A percentile compares a stretch with the other conserved stretches of the same genome.
phyloP scores from a whole-genome alignment of 2,113 vertebrate genomes.

The Tenebrosternarchus preto region DNA sequence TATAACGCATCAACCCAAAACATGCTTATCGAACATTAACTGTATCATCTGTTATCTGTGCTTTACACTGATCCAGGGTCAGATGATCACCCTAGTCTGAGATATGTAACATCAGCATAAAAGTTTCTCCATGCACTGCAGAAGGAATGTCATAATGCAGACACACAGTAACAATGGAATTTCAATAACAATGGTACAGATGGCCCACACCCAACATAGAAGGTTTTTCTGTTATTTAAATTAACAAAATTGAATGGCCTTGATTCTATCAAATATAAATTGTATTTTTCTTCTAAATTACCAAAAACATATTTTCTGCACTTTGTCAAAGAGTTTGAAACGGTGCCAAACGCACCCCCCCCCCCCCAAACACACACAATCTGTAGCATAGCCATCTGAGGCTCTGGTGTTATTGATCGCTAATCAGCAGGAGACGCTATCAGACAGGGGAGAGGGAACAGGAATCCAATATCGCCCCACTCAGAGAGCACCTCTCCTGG shows the following conservation, averaged over 20 bases:
- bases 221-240: too few species aligned
- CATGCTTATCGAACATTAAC: too few species aligned
- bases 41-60: too few species aligned
- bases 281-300: too few species aligned
- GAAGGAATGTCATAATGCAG: neutral
- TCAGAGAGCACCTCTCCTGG: neutral
- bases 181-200: neutral
- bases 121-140: neutral
- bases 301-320: too few species aligned
- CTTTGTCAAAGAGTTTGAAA: too few species aligned
- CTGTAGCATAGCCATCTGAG: neutral
- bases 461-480: constrained; percentile 23
- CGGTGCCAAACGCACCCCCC: too few species aligned
- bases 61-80: neutral
- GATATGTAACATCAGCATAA: neutral
- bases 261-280: too few species aligned
- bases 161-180: neutral
- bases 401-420: constrained; percentile 30
- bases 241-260: too few species aligned
- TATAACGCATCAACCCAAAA: too few species aligned
- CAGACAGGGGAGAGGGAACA: constrained; percentile 13
- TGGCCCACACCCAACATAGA: too few species aligned
- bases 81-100: constrained; percentile 11
- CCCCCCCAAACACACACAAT: neutral
- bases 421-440: neutral